A percentile compares a stretch with the other conserved stretches of the same genome.
Conservation (phyloP, 2,797 vertebrate genomes). For the Ficedula albicollis region DNA sequence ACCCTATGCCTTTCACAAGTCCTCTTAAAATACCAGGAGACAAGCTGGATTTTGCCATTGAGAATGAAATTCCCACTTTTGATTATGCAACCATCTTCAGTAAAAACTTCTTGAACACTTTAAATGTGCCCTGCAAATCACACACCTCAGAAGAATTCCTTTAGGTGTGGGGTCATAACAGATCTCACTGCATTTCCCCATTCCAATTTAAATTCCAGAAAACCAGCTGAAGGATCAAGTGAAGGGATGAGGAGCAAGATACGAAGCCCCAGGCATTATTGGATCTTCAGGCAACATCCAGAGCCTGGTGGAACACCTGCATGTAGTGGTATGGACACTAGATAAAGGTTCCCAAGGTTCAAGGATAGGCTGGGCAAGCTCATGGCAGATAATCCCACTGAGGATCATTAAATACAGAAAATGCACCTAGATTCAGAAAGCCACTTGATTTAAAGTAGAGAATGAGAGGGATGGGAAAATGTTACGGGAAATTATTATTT, state of each 20-base stretch:
- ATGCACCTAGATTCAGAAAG: not conserved
- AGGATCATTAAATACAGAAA: not conserved
- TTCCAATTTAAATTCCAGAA: not conserved
- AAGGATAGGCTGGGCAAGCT: not conserved
- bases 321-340: not conserved
- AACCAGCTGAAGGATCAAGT: not conserved
- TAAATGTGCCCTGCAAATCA: not conserved
- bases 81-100: not conserved
- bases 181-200: not conserved
- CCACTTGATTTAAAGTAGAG: not conserved
- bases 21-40: not conserved
- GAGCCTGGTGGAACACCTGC: not conserved
- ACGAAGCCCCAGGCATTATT: not conserved
- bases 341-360: not conserved
- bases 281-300: not conserved
- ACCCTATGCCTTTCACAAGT: not conserved
- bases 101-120: not conserved
- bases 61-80: not conserved
- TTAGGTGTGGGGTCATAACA: not conserved
- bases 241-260: not conserved
- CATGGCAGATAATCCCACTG: fast-evolving
- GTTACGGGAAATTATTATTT: not conserved
- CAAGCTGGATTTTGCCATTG: not conserved
- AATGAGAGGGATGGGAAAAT: not conserved
- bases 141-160: not conserved